phyloP scores from a whole-genome alignment of 2,113 vertebrate genomes.

The Tachysurus fulvidraco region DNA sequence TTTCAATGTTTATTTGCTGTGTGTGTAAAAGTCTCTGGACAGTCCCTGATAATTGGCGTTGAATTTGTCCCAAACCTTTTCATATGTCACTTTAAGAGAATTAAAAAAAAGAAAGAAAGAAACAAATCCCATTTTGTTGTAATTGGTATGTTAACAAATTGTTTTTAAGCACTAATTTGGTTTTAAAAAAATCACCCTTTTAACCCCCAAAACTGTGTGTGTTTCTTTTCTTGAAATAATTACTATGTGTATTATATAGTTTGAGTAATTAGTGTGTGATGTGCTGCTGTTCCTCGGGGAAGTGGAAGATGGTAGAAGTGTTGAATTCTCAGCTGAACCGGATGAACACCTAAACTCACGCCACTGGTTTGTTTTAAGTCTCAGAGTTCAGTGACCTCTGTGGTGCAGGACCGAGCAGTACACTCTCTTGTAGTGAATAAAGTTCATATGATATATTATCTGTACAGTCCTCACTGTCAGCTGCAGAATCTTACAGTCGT shows the following conservation, averaged over 20 bases:
- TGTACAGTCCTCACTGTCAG: no score
- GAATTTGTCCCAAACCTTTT: slow-evolving; percentile 68
- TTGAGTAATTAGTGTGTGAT: background rate
- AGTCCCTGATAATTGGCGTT: slow-evolving; percentile 67
- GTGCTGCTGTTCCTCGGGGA: background rate
- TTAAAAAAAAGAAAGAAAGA: slow-evolving; percentile 26
- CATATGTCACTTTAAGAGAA: slow-evolving; percentile 58
- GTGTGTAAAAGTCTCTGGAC: slow-evolving; percentile 63
- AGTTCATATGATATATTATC: no score
- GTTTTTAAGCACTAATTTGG: slow-evolving; percentile 57
- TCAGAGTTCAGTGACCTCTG: no score
- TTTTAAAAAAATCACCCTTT: slow-evolving; percentile 52
- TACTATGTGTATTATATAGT: background rate
- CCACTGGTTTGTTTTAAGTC: no score
- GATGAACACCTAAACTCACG: no score
- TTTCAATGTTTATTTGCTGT: slow-evolving; percentile 25
- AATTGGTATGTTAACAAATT: slow-evolving; percentile 56
- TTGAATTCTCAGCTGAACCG: no score
- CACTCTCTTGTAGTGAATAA: no score
- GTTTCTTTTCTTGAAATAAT: background rate
- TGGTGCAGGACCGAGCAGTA: no score
- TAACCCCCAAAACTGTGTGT: slow-evolving; percentile 49
- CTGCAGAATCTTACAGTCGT: no score
- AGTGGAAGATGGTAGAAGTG: no score
- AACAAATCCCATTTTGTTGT: slow-evolving; percentile 51